Evolutionary conservation across 2,113 vertebrate species (phyloP), one percentile per base, ranked within the genome.

Genomic region (Sclerurus mexicanus): DNA sequence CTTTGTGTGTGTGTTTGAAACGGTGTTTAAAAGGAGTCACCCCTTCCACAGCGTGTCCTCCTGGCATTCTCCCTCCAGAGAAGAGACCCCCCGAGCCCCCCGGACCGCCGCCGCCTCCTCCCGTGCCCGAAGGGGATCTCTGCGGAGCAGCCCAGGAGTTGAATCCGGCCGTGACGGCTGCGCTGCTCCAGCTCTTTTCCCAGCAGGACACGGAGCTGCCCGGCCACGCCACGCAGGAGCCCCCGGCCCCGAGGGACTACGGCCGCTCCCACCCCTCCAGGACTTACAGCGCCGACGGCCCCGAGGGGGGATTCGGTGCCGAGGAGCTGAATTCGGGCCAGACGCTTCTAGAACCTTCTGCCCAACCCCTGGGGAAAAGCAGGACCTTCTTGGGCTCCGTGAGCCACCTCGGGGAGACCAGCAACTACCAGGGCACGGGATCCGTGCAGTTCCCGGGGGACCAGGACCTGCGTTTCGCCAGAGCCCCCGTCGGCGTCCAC

Each of bases 401-500:
- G 97, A 98, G 98, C 97, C 98, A 98, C 95, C 96, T 98, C 56
- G 98, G 97, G 94, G 98, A 98, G 96, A 97, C 97, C 52, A 98
- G 97, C 97, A 95, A 2, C 95, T 98, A 98, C 98, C 98, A 98
- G 98, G 98, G 98, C 95, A 97, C 98, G 63, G 98, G 98, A 89
- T 98, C 98, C 66, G 82, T 98, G 72, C 99, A 99, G 95, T 99
- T 99, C 93, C 99, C 99, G 7, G 99, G 99, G 95, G 99, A 99
- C 97, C 99, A 99, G 98, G 99, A 99, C 98, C 98, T 99, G 62
- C 99, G 99, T 80, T 99, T 99, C 93, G 96, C 98, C 96, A 98
- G 98, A 63, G 97, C 80, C 59, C 98, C 98, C n/a, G 76, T 96
- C 39, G 15, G 78, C 78, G 23, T 98, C 49, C 98, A 97, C 81